Percentiles rank a stretch among this genome's conserved stretches.
Conservation (phyloP, 2,113 vertebrate genomes). For the Phodopus roborovskii region DNA sequence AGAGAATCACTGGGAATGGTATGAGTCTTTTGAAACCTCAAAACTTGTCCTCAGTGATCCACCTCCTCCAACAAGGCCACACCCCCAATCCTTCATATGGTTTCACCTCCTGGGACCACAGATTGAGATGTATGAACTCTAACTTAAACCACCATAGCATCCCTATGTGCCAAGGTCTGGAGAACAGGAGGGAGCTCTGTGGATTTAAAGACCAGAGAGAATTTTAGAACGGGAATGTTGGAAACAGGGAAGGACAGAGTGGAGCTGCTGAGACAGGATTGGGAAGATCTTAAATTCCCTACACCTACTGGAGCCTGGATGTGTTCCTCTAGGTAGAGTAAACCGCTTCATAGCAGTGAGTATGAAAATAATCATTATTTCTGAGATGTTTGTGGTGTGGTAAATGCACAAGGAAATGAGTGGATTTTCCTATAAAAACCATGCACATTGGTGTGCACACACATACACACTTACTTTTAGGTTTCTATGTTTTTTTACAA, state of each 20-base stretch:
- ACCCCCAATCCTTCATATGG: neutral
- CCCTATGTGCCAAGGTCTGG: neutral
- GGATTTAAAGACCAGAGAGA: neutral
- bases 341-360: neutral
- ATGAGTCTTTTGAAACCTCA: neutral
- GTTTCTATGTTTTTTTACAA: neutral
- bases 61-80: neutral
- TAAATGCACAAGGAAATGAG: neutral
- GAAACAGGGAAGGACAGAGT: neutral
- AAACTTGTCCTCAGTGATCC: neutral
- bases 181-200: neutral
- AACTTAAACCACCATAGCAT: neutral
- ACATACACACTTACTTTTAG: neutral
- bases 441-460: neutral
- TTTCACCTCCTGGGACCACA: neutral
- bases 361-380: neutral
- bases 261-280: neutral
- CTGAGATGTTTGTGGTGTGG: neutral
- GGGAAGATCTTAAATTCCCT: neutral
- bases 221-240: rapidly evolving
- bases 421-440: neutral
- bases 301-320: neutral
- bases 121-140: neutral
- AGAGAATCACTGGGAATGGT: neutral
- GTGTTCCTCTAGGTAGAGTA: neutral